Evolutionary conservation across 2,113 vertebrate genomes (phyloP).

Genomic region (Psophia crepitans): DNA sequence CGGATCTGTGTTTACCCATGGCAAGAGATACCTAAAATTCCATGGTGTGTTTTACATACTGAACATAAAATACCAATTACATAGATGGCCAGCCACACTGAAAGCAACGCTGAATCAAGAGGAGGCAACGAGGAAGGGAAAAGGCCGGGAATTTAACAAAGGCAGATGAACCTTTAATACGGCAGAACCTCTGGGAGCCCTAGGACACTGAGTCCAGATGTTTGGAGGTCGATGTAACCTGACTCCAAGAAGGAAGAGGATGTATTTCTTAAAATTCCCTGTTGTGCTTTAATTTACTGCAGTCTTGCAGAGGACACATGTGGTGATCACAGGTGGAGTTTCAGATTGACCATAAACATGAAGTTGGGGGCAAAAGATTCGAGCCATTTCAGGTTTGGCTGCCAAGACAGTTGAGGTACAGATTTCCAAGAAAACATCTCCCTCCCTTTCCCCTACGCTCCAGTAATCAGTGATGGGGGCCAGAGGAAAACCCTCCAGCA

Average conservation of each 20-base stretch:
- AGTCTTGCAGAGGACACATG: conserved; percentile 1
- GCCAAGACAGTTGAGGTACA: neutral
- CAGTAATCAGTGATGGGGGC: neutral
- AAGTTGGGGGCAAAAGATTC: neutral
- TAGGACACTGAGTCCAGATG: conserved; percentile 51
- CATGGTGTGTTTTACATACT: neutral
- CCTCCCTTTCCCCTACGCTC: neutral
- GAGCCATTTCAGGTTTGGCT: neutral
- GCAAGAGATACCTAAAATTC: neutral
- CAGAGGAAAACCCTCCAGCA: neutral
- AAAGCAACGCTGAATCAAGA: neutral
- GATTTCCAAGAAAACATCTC: conserved; percentile 11
- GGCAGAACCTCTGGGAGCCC: conserved; percentile 52
- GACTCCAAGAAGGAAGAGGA: conserved; percentile 65
- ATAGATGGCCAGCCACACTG: neutral
- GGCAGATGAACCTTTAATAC: conserved; percentile 19
- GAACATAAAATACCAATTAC: neutral
- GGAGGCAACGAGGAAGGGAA: neutral
- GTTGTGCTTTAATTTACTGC: conserved; percentile 50
- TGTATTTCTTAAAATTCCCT: conserved; percentile 47
- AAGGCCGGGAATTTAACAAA: neutral
- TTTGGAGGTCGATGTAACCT: conserved; percentile 19
- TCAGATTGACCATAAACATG: conserved; percentile 4
- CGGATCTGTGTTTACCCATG: neutral
- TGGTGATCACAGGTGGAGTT: conserved; percentile 59